phyloP scores from a whole-genome alignment of 2,797 vertebrate species.

The Crenichthys baileyi region DNA sequence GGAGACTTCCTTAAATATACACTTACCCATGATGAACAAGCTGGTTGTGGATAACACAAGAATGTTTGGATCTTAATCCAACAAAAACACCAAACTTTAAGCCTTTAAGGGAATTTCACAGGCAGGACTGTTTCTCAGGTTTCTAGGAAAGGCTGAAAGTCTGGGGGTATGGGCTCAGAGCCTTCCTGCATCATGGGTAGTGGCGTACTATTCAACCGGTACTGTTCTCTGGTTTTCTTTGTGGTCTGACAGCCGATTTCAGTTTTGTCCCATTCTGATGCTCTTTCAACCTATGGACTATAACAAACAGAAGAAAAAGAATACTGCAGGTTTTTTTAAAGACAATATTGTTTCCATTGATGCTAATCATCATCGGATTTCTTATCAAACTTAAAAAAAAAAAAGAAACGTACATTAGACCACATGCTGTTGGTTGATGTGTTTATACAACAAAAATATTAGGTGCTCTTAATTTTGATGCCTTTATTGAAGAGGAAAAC shows the following conservation, averaged over 20 bases:
- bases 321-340: background rate
- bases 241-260: background rate
- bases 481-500: too few species aligned
- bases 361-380: background rate
- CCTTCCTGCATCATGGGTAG: background rate
- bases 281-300: background rate
- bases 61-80: background rate
- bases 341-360: background rate
- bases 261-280: background rate
- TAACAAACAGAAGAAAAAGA: background rate
- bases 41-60: background rate
- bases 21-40: background rate
- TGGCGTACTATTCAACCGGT: background rate
- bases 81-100: background rate
- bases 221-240: background rate
- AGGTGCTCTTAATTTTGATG: background rate
- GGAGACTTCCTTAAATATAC: background rate
- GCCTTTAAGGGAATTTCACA: background rate
- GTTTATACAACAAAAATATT: background rate
- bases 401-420: background rate
- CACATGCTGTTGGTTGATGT: background rate
- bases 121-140: background rate
- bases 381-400: background rate
- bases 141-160: background rate
- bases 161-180: background rate